Conservation (phyloP, 1,140 invertebrate species). For the Cotesia glomerata region DNA sequence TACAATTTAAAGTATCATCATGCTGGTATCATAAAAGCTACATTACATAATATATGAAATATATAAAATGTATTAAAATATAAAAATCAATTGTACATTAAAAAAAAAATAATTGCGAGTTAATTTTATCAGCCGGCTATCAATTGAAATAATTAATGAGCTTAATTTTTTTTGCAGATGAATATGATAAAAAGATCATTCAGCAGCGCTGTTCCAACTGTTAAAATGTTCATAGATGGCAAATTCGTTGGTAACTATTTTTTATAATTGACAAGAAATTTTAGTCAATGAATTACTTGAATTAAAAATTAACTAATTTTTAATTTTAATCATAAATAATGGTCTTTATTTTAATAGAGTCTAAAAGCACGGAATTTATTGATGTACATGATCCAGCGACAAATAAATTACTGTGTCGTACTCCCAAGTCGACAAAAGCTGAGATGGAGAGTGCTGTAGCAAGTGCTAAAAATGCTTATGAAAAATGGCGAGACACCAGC, state of each 20-base stretch:
- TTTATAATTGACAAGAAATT: slow-evolving; percentile 10
- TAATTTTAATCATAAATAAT: not conserved
- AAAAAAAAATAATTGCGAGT: too few species aligned
- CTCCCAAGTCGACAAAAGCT: slow-evolving; percentile 87
- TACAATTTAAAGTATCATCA: too few species aligned
- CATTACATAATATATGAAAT: too few species aligned
- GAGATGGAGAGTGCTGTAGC: slow-evolving; percentile 94
- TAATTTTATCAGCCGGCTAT: too few species aligned
- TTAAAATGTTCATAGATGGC: slow-evolving; percentile 95
- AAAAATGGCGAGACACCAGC: slow-evolving; percentile 90
- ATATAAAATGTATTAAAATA: too few species aligned
- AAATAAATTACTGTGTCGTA: slow-evolving; percentile 80
- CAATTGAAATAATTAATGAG: too few species aligned
- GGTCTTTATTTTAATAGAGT: slow-evolving; percentile 67
- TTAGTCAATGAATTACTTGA: slow-evolving; percentile 1
- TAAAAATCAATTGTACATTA: too few species aligned
- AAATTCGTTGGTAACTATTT: slow-evolving; percentile 74
- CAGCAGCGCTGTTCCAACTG: slow-evolving; percentile 67
- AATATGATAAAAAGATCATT: slow-evolving; percentile 42
- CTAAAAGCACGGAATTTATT: slow-evolving; percentile 90
- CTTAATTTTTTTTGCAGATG: slow-evolving; percentile 38
- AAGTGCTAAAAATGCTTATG: slow-evolving; percentile 83
- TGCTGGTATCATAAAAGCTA: too few species aligned
- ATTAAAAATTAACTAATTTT: not conserved
- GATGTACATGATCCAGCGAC: slow-evolving; percentile 94